Evolutionary conservation across 1,140 invertebrate genomes (phyloP).

Genomic region (Zaprionus ornatus): DNA sequence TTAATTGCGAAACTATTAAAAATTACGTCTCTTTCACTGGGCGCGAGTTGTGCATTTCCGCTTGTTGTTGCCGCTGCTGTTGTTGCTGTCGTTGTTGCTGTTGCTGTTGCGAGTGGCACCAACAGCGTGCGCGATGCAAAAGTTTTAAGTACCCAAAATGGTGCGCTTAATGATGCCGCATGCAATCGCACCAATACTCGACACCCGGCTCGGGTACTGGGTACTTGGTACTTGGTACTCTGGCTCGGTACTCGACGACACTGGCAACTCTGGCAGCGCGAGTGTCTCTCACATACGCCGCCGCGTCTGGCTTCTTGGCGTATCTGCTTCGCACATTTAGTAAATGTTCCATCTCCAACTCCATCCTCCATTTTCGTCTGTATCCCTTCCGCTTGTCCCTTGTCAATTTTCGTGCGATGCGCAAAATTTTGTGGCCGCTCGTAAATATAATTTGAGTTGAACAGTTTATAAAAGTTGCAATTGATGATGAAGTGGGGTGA

Average conservation of each 20-base stretch:
- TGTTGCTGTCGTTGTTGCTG: background rate
- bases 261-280: slow-evolving; percentile 57
- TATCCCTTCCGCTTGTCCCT: background rate
- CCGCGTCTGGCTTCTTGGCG: slow-evolving; percentile 53
- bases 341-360: slow-evolving; percentile 35
- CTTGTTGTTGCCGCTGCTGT: background rate
- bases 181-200: slow-evolving; percentile 61
- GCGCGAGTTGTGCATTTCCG: slow-evolving; percentile 21
- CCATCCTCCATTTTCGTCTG: background rate
- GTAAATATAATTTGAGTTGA: slow-evolving; percentile 77
- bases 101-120: slow-evolving; percentile 26
- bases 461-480: slow-evolving; percentile 74
- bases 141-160: slow-evolving; percentile 80
- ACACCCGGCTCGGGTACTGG: slow-evolving; percentile 35
- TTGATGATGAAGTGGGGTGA: slow-evolving; percentile 47
- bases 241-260: background rate
- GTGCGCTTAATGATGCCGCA: slow-evolving; percentile 74
- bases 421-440: slow-evolving; percentile 54
- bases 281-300: slow-evolving; percentile 52
- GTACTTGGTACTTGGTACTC: slow-evolving; percentile 59
- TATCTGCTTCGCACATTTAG: slow-evolving; percentile 81
- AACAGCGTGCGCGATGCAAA: slow-evolving; percentile 44
- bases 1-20: slow-evolving; percentile 83
- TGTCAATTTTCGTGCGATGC: slow-evolving; percentile 49
- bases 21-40: slow-evolving; percentile 75